Conservation (phyloP, 1,140 invertebrate genomes). For the Drosophila sechellia region DNA sequence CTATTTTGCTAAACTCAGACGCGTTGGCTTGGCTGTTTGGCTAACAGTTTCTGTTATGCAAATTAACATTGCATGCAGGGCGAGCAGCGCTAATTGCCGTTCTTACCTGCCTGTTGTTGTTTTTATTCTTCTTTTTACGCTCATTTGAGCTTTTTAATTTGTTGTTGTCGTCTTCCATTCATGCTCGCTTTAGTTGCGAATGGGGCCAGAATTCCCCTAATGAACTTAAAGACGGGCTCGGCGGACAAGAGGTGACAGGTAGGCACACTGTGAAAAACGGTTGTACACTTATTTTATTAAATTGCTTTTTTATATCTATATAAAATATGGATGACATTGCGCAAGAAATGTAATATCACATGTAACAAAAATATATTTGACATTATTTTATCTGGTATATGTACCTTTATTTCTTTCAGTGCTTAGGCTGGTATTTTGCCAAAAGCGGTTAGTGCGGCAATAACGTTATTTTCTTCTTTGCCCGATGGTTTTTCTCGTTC, state of each 20-base stretch:
- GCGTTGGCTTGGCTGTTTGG: slow-evolving; percentile 15
- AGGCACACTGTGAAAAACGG: neutral
- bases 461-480: slow-evolving; percentile 50
- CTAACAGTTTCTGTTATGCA: slow-evolving; percentile 41
- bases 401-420: neutral
- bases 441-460: slow-evolving; percentile 36
- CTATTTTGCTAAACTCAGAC: slow-evolving; percentile 2
- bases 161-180: slow-evolving; percentile 40
- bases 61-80: slow-evolving; percentile 46
- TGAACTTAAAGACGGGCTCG: slow-evolving; percentile 27
- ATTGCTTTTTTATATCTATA: neutral
- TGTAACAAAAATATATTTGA: neutral
- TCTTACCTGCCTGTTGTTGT: slow-evolving; percentile 14
- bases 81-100: slow-evolving; percentile 43
- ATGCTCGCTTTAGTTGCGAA: slow-evolving; percentile 26
- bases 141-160: slow-evolving; percentile 49
- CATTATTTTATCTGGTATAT: too few relatives aligned
- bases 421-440: slow-evolving; percentile 23
- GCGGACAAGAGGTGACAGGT: slow-evolving; percentile 15
- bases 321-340: neutral
- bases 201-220: slow-evolving; percentile 39
- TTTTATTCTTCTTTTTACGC: slow-evolving; percentile 31
- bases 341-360: too few relatives aligned
- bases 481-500: slow-evolving; percentile 37
- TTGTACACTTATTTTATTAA: neutral